Conservation (phyloP, 30 jellyfish, hydroid and myxozoan species). For the Sanderia malayensis region DNA sequence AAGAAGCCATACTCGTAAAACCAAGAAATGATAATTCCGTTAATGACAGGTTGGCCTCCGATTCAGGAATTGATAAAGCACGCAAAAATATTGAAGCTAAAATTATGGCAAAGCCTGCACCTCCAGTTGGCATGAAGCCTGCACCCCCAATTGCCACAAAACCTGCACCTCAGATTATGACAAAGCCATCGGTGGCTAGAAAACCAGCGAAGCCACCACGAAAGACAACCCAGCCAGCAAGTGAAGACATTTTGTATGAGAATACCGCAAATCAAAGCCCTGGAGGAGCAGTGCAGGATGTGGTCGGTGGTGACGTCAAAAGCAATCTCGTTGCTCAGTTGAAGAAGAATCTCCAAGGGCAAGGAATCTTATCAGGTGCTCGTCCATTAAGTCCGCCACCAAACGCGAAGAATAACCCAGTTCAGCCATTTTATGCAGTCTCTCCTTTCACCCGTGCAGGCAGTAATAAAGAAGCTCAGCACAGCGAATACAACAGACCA, state of each 20-base stretch:
- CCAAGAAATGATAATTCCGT: not conserved
- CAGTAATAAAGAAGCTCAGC: not conserved
- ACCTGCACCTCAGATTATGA: conserved; percentile 29
- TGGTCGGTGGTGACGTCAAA: conserved; percentile 11
- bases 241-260: not conserved
- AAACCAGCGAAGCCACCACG: conserved; percentile 56
- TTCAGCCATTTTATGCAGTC: conserved; percentile 57
- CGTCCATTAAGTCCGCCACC: conserved; percentile 7
- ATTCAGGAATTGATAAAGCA: not conserved
- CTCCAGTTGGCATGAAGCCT: not conserved
- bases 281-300: not conserved
- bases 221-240: not conserved
- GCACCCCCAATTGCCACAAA: conserved; percentile 16
- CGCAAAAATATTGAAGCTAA: not conserved
- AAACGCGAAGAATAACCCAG: conserved; percentile 18
- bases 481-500: conserved; percentile 8
- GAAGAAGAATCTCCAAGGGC: conserved; percentile 46
- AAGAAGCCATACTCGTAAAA: not conserved
- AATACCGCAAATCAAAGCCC: not conserved
- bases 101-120: conserved; percentile 1
- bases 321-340: conserved; percentile 48
- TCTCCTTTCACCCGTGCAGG: too few species aligned
- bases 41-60: not conserved
- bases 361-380: not conserved
- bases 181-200: too few species aligned